Evolutionary conservation across 2,113 vertebrate species (phyloP).

Genomic region (Actenoides hombroni): DNA sequence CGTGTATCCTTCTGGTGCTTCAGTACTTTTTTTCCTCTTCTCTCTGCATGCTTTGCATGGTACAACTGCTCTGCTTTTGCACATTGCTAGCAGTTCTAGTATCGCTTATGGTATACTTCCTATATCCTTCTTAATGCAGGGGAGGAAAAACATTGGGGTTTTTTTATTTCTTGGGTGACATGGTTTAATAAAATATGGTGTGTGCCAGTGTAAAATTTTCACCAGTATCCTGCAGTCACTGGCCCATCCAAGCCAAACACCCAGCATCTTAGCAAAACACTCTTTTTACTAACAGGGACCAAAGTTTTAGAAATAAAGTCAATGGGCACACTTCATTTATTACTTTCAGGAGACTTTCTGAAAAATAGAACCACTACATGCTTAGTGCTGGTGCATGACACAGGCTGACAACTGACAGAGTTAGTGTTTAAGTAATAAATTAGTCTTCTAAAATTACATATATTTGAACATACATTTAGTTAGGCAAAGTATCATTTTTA

Average conservation of each 20-base stretch:
- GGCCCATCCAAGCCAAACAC: not conserved
- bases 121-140: constrained; percentile 58
- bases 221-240: constrained; percentile 12
- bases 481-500: not conserved
- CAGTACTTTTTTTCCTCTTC: constrained; percentile 65
- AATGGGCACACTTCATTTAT: not conserved
- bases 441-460: not conserved
- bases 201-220: constrained; percentile 14
- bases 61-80: constrained; percentile 55
- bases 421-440: not conserved
- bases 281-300: constrained; percentile 5
- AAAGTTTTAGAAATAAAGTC: not conserved
- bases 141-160: constrained; percentile 15
- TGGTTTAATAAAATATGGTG: constrained; percentile 18
- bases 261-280: not conserved
- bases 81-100: constrained; percentile 67
- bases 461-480: not conserved
- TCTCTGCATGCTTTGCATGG: constrained; percentile 77
- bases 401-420: not conserved
- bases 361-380: not conserved
- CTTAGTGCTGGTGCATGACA: not conserved
- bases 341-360: not conserved
- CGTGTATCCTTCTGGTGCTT: constrained; percentile 76
- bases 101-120: constrained; percentile 49
- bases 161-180: not conserved